Conservation (phyloP, 2,113 vertebrate species). For the Micronycteris hirsuta region DNA sequence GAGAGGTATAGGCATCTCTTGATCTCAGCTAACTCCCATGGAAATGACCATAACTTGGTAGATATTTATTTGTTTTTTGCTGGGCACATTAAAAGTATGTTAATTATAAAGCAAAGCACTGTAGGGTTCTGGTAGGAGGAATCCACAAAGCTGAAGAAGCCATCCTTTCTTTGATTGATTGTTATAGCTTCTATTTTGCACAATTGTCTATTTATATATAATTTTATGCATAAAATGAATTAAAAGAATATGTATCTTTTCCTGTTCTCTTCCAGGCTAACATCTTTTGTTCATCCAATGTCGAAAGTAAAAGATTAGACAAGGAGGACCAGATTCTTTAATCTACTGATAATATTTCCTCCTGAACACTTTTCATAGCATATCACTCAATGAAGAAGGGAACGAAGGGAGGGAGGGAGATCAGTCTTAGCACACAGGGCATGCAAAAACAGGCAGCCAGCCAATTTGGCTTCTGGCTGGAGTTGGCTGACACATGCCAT, state of each 20-base stretch:
- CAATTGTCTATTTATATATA: slow-evolving; percentile 12
- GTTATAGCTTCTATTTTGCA: background rate
- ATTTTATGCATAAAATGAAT: background rate
- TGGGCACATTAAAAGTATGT: background rate
- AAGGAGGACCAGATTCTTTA: background rate
- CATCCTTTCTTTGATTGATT: slow-evolving; percentile 8
- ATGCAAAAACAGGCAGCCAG: background rate
- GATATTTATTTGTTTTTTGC: background rate
- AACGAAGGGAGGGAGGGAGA: background rate
- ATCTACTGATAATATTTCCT: background rate
- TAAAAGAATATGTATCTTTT: background rate
- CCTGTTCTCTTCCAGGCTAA: background rate
- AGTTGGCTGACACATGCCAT: accelerated
- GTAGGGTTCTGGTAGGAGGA: background rate
- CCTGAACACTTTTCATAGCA: background rate
- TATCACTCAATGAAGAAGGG: background rate
- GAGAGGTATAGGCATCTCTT: background rate
- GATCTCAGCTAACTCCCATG: background rate
- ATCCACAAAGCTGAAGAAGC: background rate
- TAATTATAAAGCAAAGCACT: background rate
- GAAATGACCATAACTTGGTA: background rate
- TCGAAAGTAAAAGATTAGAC: background rate
- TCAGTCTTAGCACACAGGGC: background rate
- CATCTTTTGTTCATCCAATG: background rate
- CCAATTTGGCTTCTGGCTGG: background rate